Conservation (phyloP, 2,888 invertebrate genomes). For the Acrobasis suavella region DNA sequence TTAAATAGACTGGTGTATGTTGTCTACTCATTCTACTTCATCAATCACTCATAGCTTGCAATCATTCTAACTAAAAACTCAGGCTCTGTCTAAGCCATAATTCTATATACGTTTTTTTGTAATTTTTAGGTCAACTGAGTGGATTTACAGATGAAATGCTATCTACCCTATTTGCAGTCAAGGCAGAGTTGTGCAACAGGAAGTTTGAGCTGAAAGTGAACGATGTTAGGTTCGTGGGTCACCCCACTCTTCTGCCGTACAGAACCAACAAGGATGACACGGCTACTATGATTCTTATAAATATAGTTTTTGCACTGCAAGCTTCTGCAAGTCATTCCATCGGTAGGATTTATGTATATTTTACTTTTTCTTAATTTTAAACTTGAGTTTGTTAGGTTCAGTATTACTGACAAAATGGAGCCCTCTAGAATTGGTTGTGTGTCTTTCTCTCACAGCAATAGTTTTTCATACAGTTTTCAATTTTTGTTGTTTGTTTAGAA, state of each 20-base stretch:
- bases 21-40: too few relatives aligned
- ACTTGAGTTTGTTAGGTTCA: neutral
- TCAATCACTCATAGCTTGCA: too few relatives aligned
- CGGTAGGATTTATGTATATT: constrained; percentile 63
- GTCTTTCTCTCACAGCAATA: too few relatives aligned
- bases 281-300: constrained; percentile 89
- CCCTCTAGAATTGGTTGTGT: too few relatives aligned
- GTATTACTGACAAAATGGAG: neutral
- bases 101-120: constrained; percentile 14
- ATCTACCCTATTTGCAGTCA: constrained; percentile 94
- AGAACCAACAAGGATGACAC: constrained; percentile 85
- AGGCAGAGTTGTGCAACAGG: constrained; percentile 92
- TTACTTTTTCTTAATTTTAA: neutral
- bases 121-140: constrained; percentile 80
- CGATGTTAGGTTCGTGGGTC: constrained; percentile 97
- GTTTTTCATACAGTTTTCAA: too few relatives aligned
- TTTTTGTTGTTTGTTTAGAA: too few relatives aligned
- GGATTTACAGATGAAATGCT: constrained; percentile 93
- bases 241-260: constrained; percentile 91
- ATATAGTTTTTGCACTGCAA: constrained; percentile 95
- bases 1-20: too few relatives aligned
- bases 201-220: constrained; percentile 98
- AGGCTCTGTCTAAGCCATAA: neutral
- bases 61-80: too few relatives aligned
- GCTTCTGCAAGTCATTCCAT: constrained; percentile 96